These are phyloP conservation scores for Orchestia grillus DNA, from an alignment of 1,140 invertebrate genomes.

Conservation along the genomic window DNA sequence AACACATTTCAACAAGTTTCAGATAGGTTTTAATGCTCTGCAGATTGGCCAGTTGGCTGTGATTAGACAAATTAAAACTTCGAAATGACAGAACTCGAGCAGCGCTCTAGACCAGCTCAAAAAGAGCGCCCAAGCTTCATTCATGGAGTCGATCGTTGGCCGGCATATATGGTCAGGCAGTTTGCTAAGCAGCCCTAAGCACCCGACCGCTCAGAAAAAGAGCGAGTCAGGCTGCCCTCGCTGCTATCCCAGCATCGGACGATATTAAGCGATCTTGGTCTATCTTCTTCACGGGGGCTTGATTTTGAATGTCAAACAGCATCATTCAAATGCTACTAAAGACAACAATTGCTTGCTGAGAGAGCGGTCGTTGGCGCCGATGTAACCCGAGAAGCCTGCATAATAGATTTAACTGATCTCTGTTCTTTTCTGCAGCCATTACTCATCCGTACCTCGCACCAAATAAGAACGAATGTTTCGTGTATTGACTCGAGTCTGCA, in stretches of 20 bases:
- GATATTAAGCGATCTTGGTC: not conserved
- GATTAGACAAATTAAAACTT: not conserved
- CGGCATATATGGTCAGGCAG: not conserved
- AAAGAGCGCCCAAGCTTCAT: not conserved
- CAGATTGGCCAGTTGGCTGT: not conserved
- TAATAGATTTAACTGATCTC: not conserved
- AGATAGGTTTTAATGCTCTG: not conserved
- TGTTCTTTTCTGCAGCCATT: not conserved
- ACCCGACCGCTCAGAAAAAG: not conserved
- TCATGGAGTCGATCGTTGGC: not conserved
- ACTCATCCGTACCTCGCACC: not conserved
- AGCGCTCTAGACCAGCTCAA: not conserved
- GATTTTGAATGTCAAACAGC: slow-evolving; percentile 26
- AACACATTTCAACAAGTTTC: not conserved
- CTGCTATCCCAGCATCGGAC: not conserved
- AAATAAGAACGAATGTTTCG: not conserved
- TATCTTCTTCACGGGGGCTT: not conserved
- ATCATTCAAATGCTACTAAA: not conserved
- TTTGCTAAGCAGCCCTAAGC: not conserved
- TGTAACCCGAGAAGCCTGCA: slow-evolving; percentile 21
- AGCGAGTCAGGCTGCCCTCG: not conserved
- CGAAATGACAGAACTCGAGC: not conserved
- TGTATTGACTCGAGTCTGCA: slow-evolving; percentile 6
- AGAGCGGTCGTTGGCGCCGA: not conserved
- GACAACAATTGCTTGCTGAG: not conserved